Conservation (phyloP, 2,797 vertebrate genomes). For the Chelon labrosus region DNA sequence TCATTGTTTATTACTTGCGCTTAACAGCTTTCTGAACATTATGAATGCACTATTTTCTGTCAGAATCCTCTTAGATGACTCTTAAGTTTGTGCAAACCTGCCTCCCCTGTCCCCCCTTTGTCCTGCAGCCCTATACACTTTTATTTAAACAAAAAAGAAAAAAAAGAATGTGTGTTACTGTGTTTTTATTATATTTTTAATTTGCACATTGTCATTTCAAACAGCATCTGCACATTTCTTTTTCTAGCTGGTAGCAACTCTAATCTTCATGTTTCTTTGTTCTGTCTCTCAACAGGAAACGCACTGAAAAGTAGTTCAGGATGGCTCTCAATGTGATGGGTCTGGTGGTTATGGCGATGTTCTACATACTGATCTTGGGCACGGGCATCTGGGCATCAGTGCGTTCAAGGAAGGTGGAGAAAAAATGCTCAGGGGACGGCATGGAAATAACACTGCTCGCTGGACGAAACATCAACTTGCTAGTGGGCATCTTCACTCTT, state of each 20-base stretch:
- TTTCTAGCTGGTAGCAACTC: background rate
- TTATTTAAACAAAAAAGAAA: conserved; percentile 2
- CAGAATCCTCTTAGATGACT: conserved; percentile 34
- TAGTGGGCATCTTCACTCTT: conserved; percentile 87
- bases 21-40: conserved; percentile 48
- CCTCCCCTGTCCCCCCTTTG: conserved; percentile 12
- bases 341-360: conserved; percentile 80
- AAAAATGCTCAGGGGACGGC: conserved; percentile 74
- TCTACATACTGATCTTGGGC: conserved; percentile 84
- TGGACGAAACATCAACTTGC: conserved; percentile 84
- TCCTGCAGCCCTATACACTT: conserved; percentile 25
- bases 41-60: conserved; percentile 33
- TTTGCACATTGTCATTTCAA: background rate
- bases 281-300: conserved; percentile 53
- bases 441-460: conserved; percentile 88
- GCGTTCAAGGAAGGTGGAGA: conserved; percentile 84
- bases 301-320: conserved; percentile 8
- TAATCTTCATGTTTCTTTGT: conserved; percentile 10
- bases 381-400: conserved; percentile 88
- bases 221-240: background rate
- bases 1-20: conserved; percentile 36
- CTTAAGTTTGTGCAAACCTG: conserved; percentile 36
- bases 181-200: conserved; percentile 19
- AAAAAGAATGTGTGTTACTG: conserved; percentile 1
- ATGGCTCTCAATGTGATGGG: conserved; percentile 87